Evolutionary conservation across 2,888 invertebrate species (phyloP).

Genomic region (Caenorhabditis becei): DNA sequence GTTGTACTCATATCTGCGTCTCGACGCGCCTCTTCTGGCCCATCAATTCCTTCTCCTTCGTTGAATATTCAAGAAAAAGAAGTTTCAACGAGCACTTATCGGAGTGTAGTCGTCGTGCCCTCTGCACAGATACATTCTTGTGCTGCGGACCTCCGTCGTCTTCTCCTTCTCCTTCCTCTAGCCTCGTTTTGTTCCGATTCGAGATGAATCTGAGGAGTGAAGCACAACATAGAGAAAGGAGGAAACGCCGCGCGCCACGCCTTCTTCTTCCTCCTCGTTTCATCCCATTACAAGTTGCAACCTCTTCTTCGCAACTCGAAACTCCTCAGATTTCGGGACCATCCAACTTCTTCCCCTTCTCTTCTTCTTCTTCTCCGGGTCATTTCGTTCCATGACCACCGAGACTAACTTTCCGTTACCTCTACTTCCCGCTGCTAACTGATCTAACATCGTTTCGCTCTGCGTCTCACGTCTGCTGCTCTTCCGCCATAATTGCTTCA

Average conservation of each 20-base stretch:
- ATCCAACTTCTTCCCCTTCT: slow-evolving; percentile 16
- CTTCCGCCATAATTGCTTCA: slow-evolving; percentile 40
- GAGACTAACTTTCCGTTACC: neutral
- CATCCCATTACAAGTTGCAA: slow-evolving; percentile 53
- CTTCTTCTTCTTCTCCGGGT: neutral
- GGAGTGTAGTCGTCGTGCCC: slow-evolving; percentile 1
- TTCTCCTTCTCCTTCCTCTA: slow-evolving; percentile 26
- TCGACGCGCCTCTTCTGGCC: slow-evolving; percentile 6
- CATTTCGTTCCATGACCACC: neutral
- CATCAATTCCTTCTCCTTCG: slow-evolving; percentile 19
- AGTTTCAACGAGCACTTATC: slow-evolving; percentile 62
- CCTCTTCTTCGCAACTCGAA: slow-evolving; percentile 38
- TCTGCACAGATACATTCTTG: slow-evolving; percentile 48
- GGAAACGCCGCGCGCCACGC: slow-evolving; percentile 33
- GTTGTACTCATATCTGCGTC: slow-evolving; percentile 23
- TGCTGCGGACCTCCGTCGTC: slow-evolving; percentile 9
- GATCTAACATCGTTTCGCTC: slow-evolving; percentile 17
- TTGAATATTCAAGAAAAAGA: slow-evolving; percentile 53
- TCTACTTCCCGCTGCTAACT: slow-evolving; percentile 11
- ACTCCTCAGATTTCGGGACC: slow-evolving; percentile 19
- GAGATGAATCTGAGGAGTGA: slow-evolving; percentile 45
- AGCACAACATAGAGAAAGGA: slow-evolving; percentile 15
- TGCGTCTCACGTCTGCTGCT: slow-evolving; percentile 4
- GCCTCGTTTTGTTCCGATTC: slow-evolving; percentile 51
- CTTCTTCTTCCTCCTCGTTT: slow-evolving; percentile 33